phyloP scores from a whole-genome alignment of 2,797 vertebrate genomes.

The Chloroceryle amazona region DNA sequence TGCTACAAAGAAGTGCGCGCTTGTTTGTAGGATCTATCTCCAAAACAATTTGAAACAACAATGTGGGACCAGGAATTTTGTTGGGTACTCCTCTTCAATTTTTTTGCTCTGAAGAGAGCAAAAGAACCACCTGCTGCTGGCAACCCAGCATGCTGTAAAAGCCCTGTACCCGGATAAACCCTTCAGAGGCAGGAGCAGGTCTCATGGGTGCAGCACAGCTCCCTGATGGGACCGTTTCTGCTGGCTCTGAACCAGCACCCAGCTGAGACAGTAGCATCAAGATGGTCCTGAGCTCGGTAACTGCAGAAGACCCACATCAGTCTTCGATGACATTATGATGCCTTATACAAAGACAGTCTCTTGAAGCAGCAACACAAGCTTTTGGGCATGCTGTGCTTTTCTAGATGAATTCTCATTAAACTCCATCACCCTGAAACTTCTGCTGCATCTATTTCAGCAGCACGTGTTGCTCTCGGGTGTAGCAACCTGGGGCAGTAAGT shows the following conservation, averaged over 20 bases:
- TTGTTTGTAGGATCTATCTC: not conserved
- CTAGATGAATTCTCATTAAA: not conserved
- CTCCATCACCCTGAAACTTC: too few species aligned
- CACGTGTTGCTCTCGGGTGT: rapidly evolving
- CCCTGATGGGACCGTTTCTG: not conserved
- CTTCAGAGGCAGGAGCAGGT: not conserved
- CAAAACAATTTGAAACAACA: not conserved
- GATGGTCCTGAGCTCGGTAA: not conserved
- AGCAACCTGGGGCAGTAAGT: not conserved
- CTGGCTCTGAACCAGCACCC: not conserved
- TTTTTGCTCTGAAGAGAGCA: not conserved
- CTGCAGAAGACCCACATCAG: rapidly evolving
- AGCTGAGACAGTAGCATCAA: too few species aligned
- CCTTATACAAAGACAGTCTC: not conserved
- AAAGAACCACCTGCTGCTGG: not conserved
- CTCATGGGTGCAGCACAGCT: not conserved
- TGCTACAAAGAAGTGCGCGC: not conserved
- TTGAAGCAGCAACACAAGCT: not conserved
- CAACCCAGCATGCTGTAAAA: rapidly evolving
- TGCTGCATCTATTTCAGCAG: not conserved
- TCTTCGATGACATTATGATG: rapidly evolving
- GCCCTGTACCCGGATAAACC: not conserved
- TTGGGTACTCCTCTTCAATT: not conserved
- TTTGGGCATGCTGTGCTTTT: not conserved
- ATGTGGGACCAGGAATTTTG: not conserved